A percentile compares a stretch with the other conserved stretches of the same genome.
phyloP scores from a whole-genome alignment of 2,113 vertebrate genomes.

The Trochalopteron elliotii region DNA sequence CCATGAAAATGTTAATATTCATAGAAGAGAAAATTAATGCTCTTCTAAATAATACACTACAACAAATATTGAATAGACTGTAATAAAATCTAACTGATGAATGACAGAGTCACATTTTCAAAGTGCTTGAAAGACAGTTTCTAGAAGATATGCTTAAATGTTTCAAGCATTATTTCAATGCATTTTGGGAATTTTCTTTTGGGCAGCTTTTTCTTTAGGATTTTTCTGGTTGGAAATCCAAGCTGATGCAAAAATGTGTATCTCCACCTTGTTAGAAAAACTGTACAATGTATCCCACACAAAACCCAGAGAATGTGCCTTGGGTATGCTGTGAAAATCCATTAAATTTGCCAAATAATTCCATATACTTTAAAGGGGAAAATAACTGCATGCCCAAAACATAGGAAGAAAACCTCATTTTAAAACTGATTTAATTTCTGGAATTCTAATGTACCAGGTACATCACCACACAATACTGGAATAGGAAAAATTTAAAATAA shows the following conservation, averaged over 20 bases:
- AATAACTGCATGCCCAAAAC: not conserved
- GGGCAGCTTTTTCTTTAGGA: not conserved
- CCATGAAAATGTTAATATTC: not conserved
- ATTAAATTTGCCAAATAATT: not conserved
- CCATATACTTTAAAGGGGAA: not conserved
- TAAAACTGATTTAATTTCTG: not conserved
- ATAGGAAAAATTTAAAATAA: not conserved
- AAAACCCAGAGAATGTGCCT: not conserved
- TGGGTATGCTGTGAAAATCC: not conserved
- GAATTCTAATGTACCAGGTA: not conserved
- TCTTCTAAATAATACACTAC: not conserved
- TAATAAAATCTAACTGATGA: not conserved
- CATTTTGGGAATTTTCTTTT: not conserved
- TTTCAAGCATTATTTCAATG: not conserved
- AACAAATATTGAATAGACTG: not conserved
- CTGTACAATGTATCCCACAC: accelerated
- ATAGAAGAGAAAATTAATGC: not conserved
- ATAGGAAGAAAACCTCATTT: not conserved
- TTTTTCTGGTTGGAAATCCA: not conserved
- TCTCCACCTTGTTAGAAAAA: not conserved
- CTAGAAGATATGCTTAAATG: not conserved
- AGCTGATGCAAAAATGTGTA: not conserved
- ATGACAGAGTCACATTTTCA: not conserved
- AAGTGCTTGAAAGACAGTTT: not conserved
- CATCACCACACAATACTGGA: not conserved